A percentile compares a stretch with the other conserved stretches of the same genome.
Evolutionary conservation across 2,113 vertebrate genomes (phyloP).

Genomic region (Desmodus rotundus): DNA sequence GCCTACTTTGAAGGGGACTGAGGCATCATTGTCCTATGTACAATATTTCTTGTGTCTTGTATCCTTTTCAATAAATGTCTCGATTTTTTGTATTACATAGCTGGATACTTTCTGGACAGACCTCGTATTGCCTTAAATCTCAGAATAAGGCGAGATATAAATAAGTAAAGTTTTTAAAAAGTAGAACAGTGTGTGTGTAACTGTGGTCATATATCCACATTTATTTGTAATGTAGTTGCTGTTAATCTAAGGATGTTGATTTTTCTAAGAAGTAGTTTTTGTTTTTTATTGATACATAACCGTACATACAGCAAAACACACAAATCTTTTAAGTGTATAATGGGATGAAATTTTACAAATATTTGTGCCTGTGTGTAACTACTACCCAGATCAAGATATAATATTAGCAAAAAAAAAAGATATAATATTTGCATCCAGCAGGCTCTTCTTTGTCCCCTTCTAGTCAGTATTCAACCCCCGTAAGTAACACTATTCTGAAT

Average conservation of each 20-base stretch:
- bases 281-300: background rate
- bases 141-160: background rate
- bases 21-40: too few relatives aligned
- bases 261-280: background rate
- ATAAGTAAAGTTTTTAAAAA: background rate
- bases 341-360: background rate
- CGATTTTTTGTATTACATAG: too few relatives aligned
- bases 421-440: background rate
- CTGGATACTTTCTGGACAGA: too few relatives aligned
- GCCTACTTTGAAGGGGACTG: too few relatives aligned
- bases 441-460: background rate
- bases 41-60: too few relatives aligned
- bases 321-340: background rate
- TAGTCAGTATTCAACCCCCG: background rate
- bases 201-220: background rate
- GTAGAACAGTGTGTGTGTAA: background rate
- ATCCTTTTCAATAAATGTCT: too few relatives aligned
- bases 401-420: background rate
- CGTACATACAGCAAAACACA: background rate
- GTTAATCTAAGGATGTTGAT: background rate
- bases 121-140: background rate
- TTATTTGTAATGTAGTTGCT: background rate
- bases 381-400: background rate
- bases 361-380: background rate
- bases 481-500: background rate